Base-by-base conservation (phyloP, 2,797 vertebrate genomes). In the Silurus aristotelis region DNA sequence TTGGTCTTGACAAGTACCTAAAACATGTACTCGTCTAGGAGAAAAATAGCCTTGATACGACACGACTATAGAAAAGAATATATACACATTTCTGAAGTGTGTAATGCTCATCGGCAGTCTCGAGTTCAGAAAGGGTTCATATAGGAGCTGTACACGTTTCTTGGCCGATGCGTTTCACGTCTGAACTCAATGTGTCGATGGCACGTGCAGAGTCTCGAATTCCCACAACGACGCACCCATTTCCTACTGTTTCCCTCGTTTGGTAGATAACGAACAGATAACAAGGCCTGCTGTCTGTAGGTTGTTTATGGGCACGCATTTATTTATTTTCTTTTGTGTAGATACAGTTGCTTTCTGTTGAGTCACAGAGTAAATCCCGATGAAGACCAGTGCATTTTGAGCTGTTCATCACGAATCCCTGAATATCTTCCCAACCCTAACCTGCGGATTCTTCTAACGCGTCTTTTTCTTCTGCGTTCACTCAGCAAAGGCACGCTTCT, bases 171-270 rank as follows among this genome's bases (percentile, higher is more conserved):
- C 14, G 55, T 80, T 85, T 73, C 13, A 22, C 80, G 17, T 27
- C 56, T 1, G 20, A 81, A 7, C 52, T 2, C 8, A 43, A 22
- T 27, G 46, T 67, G 79, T 64, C 27, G 75, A 68, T 80, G 70
- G 52, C 71, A 15, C 46, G 31, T 12, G 19, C 58, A 0, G 5
- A 27, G 61, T 64, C 43, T 67, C 66, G 7, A 78, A 71, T 71
- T 86, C 66, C 63, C 85, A 7, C 63, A 17, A 1, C 2, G 66
- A 13, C 72, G 13, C 73, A 43, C 85, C 85, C 80, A 77, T 86
- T 83, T 86, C 80, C 73, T 82, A 31, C 38, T 71, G 71, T 77
- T 83, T 63, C 83, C 52, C 8, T 12, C 13, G 0, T 77, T 70
- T 52, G 31, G 38, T 46, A 19, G 72, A 71, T 76, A 52, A 67